These are phyloP conservation scores for Germaria angustata DNA, from an alignment of 2,888 invertebrate genomes.

Conservation along the genomic window DNA sequence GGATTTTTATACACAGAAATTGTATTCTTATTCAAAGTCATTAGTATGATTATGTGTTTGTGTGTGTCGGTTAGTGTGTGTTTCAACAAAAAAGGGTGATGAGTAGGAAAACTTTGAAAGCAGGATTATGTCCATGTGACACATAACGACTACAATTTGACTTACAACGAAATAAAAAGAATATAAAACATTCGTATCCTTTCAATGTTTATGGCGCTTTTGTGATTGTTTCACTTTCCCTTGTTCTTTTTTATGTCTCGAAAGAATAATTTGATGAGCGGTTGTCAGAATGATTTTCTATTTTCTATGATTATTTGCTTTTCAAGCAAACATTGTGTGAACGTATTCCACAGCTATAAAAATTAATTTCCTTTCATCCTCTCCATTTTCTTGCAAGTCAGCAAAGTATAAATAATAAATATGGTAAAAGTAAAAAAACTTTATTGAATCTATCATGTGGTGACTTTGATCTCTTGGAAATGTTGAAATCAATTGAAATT, in stretches of 20 bases:
- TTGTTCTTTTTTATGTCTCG: not conserved
- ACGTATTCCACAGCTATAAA: slow-evolving; percentile 23
- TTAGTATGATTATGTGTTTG: slow-evolving; percentile 40
- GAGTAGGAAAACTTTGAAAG: slow-evolving; percentile 26
- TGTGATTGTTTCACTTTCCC: slow-evolving; percentile 13
- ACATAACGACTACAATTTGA: slow-evolving; percentile 33
- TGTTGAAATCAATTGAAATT: too few species aligned
- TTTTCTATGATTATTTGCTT: not conserved
- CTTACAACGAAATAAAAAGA: not conserved
- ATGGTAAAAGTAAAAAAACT: too few species aligned
- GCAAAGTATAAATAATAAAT: not conserved
- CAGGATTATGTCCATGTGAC: slow-evolving; percentile 46
- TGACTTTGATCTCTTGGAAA: not conserved
- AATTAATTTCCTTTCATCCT: not conserved
- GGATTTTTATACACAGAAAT: not conserved
- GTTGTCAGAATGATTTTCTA: not conserved
- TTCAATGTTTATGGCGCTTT: slow-evolving; percentile 41
- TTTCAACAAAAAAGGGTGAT: slow-evolving; percentile 19
- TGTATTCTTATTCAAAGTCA: not conserved
- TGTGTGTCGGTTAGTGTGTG: slow-evolving; percentile 1
- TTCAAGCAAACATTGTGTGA: not conserved
- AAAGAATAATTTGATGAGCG: not conserved
- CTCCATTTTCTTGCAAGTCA: slow-evolving; percentile 27
- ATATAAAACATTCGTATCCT: not conserved
- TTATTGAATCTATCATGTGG: too few species aligned